Evolutionary conservation across 2,888 invertebrate species (phyloP).

Genomic region (Plagodis pulveraria): DNA sequence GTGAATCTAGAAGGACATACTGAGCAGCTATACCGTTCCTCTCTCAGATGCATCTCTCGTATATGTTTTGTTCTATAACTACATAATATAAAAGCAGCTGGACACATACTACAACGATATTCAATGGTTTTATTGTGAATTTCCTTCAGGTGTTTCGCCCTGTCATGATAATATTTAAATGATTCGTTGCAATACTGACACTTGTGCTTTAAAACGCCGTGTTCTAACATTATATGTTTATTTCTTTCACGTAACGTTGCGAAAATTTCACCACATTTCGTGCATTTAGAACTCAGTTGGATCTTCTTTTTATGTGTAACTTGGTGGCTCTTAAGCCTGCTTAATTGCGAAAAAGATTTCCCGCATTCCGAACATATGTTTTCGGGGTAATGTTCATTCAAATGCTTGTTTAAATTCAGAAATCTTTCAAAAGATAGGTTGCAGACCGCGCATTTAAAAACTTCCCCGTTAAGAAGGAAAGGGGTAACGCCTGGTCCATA

Average conservation of each 20-base stretch:
- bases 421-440: conserved; percentile 62
- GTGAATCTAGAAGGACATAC: conserved; percentile 63
- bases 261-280: conserved; percentile 62
- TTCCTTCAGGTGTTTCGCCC: conserved; percentile 43
- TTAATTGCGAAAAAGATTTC: conserved; percentile 62
- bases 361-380: conserved; percentile 74
- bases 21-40: conserved; percentile 61
- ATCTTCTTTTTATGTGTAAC: conserved; percentile 45
- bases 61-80: conserved; percentile 55
- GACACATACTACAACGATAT: conserved; percentile 12
- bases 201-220: conserved; percentile 50
- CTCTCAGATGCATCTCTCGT: conserved; percentile 63
- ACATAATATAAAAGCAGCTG: conserved; percentile 1
- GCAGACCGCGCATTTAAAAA: conserved; percentile 62
- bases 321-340: conserved; percentile 65
- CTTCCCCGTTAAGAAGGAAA: conserved; percentile 53
- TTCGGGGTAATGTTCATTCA: conserved; percentile 71
- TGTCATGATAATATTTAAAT: conserved; percentile 54
- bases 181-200: conserved; percentile 44
- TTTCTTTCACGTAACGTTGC: conserved; percentile 52
- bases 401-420: conserved; percentile 67
- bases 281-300: conserved; percentile 53
- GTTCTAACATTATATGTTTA: conserved; percentile 55
- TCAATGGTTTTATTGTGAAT: conserved; percentile 7
- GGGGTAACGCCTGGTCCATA: conserved; percentile 63